Evolutionary conservation across 2,888 invertebrate genomes (phyloP).

Genomic region (Druceiella hillmani): DNA sequence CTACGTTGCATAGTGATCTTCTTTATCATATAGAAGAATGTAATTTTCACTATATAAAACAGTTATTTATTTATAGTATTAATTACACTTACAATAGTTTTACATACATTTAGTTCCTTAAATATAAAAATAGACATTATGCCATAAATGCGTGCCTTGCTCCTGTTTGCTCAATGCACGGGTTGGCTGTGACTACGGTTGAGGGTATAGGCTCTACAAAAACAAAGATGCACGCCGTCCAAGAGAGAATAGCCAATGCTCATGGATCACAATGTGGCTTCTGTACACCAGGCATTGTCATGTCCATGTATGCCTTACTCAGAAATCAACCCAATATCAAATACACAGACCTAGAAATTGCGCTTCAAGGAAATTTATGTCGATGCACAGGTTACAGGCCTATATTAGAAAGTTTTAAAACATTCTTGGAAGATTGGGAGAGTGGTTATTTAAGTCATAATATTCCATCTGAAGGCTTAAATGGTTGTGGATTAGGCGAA

Average conservation of each 20-base stretch:
- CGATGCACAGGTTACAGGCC: constrained; percentile 94
- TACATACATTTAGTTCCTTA: constrained; percentile 4
- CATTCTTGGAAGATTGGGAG: constrained; percentile 75
- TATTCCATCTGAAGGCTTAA: constrained; percentile 25
- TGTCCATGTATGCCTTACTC: constrained; percentile 92
- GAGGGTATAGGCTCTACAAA: constrained; percentile 87
- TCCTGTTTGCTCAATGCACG: constrained; percentile 83
- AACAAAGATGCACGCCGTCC: constrained; percentile 76
- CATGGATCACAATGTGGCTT: constrained; percentile 96
- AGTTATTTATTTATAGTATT: too few species aligned
- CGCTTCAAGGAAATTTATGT: constrained; percentile 82
- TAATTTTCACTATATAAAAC: too few species aligned
- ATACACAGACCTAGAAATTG: constrained; percentile 70
- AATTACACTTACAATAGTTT: too few species aligned
- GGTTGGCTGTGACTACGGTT: constrained; percentile 84
- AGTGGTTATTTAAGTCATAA: constrained; percentile 31
- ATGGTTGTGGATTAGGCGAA: constrained; percentile 57
- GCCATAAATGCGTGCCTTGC: constrained; percentile 88
- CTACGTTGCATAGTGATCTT: too few species aligned
- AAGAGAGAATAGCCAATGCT: constrained; percentile 80
- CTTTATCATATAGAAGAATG: constrained; percentile 2
- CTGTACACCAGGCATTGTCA: constrained; percentile 94
- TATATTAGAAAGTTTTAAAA: constrained; percentile 85
- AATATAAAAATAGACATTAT: constrained; percentile 53
- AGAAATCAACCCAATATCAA: constrained; percentile 66